Evolutionary conservation across 1,140 invertebrate species (phyloP), one percentile per base, ranked within the genome.

Genomic region (Cotesia typhae): DNA sequence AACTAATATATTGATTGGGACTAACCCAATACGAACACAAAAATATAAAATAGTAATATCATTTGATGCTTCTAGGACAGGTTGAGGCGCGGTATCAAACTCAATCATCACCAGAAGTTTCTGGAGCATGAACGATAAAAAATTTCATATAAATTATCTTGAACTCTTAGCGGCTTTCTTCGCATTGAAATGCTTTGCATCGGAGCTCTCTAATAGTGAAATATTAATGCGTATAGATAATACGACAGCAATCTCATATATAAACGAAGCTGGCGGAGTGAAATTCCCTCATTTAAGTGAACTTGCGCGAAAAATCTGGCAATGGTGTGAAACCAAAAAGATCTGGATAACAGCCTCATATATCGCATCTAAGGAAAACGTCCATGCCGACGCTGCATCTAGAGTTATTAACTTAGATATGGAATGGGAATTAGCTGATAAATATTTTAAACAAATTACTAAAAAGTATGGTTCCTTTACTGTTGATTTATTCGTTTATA

Each of bases 401-500:
- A 41, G 75, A 67, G 14, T 38, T 41, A 28, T 9, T 14, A 28
- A 60, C 10, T 47, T 10, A 2, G 59, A 71, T 47, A 71, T 59
- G 6, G 59, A 71, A 36, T 71, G 70, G 59, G 57, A 38, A 38
- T 57, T 71, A 53, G 37, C 4, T 14, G 55, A 71, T 0, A 7
- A 53, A 35, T 60, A 41, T 14, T 71, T 41, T 36, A 6, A 65
- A 14, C 0, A 55, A 36, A 53, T 65, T 4, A 37, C 5, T 53
- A 7, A 12, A 4, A 52, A 1, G 7, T 71, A 55, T 4, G 70
- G 57, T 28, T 17, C 28, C 4, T 36, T 12, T 14, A 20, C 70
- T n/a, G 73, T 81, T 37, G 75, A 81, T 74, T 55, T 80, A 4
- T 80, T 80, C 71, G 80, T 78, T 20, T 72, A 72, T 20, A 71